Evolutionary conservation across 2,888 invertebrate genomes (phyloP), one percentile per base, ranked within the genome.

Genomic region (Bugulina stolonifera): DNA sequence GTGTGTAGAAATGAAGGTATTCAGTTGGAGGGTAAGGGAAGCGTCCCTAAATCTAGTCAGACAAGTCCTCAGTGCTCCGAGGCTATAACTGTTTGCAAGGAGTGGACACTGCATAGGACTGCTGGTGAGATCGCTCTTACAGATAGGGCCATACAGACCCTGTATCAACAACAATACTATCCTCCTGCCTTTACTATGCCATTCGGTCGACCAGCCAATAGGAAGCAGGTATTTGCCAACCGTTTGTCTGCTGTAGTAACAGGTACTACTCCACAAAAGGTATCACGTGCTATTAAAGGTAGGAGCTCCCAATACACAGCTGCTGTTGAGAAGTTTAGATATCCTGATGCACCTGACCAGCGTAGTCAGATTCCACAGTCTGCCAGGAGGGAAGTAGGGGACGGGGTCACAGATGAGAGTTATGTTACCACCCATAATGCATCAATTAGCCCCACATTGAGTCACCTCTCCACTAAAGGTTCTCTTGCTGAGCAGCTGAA

Each of bases 131-230:
- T 64, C 32, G 5, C 25, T n/a, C 25, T 64, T 10, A n/a, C 32
- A 5, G 64, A 64, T 34, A 64, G 64, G 32, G 64, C 64, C 27
- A 64, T 64, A 32, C 64, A 64, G n/a, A 64, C 64, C 14, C 10
- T 25, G 2, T 14, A 25, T 10, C 64, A 27, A 64, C 10, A 32
- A 5, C 5, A 64, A 25, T 2, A 27, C 1, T 55, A 23, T 23
- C 23, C 22, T 23, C 3, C n/a, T 23, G 23, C 25, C n/a, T 10
- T 5, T 18, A 5, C 10, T 5, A 10, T 43, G 43, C 43, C 43
- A 5, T 10, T 10, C 43, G 18, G 43, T 43, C 43, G 43, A 43
- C 43, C 43, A 10, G 10, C 43, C 18, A 18, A 10, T 5, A 43
- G 43, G 18, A 18, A 43, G 10, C 5, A 5, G 43, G 43, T 43